phyloP scores from a whole-genome alignment of 2,797 vertebrate genomes.

The Sebastes iracundus region DNA sequence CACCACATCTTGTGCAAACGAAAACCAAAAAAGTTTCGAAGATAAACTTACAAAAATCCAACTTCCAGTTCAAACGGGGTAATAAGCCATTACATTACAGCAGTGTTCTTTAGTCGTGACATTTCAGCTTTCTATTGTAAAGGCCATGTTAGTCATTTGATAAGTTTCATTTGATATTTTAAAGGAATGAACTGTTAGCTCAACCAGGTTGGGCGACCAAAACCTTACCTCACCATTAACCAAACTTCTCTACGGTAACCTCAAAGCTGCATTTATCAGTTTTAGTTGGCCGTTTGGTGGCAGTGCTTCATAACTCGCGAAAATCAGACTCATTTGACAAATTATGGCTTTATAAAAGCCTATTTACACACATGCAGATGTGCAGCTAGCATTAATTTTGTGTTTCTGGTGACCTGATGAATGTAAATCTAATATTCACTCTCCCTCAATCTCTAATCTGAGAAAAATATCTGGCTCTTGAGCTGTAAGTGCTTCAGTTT shows the following conservation, averaged over 20 bases:
- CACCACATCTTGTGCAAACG: background rate
- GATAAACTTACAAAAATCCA: background rate
- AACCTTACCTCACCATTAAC: background rate
- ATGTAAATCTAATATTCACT: constrained; percentile 10
- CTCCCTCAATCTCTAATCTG: background rate
- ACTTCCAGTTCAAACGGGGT: background rate
- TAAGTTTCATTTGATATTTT: background rate
- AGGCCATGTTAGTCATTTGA: background rate
- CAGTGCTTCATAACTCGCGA: background rate
- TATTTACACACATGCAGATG: background rate
- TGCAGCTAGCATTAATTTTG: background rate
- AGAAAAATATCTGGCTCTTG: background rate
- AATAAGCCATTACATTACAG: background rate
- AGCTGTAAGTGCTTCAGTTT: background rate
- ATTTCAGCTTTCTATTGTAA: background rate
- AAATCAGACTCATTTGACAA: background rate
- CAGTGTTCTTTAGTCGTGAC: background rate
- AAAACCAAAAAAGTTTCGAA: background rate
- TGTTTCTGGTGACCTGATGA: constrained; percentile 18
- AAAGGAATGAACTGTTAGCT: background rate
- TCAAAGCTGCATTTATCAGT: background rate
- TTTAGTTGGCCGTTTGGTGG: background rate
- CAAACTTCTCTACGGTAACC: background rate
- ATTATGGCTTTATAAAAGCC: background rate
- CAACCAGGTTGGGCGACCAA: background rate